Percentiles rank a stretch among this genome's conserved stretches.
phyloP scores from a whole-genome alignment of 2,113 vertebrate genomes.

The Morone chrysops region DNA sequence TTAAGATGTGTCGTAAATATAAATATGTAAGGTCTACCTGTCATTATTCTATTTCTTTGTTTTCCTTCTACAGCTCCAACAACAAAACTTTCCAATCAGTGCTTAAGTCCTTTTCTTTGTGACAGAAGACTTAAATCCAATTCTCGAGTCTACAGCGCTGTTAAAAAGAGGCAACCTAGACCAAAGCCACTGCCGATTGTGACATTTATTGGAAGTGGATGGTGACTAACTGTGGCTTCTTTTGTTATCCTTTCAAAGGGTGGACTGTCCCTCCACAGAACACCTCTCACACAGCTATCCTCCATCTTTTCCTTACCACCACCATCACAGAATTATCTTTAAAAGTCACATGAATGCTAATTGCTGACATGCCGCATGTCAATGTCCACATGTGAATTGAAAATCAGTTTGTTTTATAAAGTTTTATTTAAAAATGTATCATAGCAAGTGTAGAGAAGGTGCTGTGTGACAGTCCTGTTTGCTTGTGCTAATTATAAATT shows the following conservation, averaged over 20 bases:
- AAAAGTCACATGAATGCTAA: background rate
- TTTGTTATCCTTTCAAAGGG: too few species aligned
- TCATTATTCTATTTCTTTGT: background rate
- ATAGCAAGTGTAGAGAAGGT: background rate
- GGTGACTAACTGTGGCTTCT: too few species aligned
- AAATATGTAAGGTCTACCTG: background rate
- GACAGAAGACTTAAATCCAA: background rate
- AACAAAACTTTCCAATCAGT: too few species aligned
- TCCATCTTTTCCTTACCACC: background rate
- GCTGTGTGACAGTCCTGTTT: background rate
- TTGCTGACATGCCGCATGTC: background rate
- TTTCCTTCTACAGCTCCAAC: background rate
- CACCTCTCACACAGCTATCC: too few species aligned
- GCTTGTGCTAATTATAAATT: background rate
- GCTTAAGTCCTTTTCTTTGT: background rate
- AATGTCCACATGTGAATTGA: background rate
- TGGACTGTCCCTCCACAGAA: too few species aligned
- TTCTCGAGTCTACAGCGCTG: background rate
- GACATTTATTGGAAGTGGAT: background rate
- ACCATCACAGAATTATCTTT: background rate
- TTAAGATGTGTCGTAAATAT: too few species aligned
- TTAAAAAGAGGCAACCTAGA: background rate
- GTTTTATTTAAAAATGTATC: background rate
- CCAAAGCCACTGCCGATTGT: too few species aligned
- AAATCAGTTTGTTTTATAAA: too few species aligned